Percentiles rank a stretch among this genome's conserved stretches.
phyloP scores from a whole-genome alignment of 2,888 invertebrate species.

The Sepiola atlantica region DNA sequence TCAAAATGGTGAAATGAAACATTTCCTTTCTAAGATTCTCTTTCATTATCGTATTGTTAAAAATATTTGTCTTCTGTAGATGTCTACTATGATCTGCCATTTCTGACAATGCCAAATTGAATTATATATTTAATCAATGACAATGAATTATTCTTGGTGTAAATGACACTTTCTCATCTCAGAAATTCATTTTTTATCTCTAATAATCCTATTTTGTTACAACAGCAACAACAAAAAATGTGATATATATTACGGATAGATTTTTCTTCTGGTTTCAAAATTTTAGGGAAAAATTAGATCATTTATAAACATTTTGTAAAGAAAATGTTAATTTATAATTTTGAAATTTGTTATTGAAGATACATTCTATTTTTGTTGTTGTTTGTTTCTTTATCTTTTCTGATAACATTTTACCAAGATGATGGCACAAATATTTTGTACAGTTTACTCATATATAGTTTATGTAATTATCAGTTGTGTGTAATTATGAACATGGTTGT shows the following conservation, averaged over 20 bases:
- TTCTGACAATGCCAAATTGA: too few relatives aligned
- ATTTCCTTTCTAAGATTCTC: too few relatives aligned
- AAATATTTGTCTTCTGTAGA: too few relatives aligned
- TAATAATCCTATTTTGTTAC: background rate
- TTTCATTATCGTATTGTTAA: too few relatives aligned
- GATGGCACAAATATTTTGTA: background rate
- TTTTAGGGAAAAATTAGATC: background rate
- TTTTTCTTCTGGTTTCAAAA: background rate
- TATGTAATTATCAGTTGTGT: too few relatives aligned
- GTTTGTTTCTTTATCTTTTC: background rate
- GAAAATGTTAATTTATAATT: conserved; percentile 32
- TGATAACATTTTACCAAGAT: background rate
- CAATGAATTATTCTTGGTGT: too few relatives aligned
- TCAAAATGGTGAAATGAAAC: too few relatives aligned
- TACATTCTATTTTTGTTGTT: too few relatives aligned
- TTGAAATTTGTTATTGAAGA: background rate
- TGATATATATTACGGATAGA: background rate
- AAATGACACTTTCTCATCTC: too few relatives aligned
- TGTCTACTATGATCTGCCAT: too few relatives aligned
- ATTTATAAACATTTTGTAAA: background rate
- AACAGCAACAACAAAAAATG: background rate
- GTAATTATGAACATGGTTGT: background rate
- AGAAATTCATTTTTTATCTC: too few relatives aligned
- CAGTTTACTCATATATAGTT: background rate
- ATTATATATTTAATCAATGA: too few relatives aligned